phyloP scores from a whole-genome alignment of 2,113 vertebrate species.

The Setophaga coronata region DNA sequence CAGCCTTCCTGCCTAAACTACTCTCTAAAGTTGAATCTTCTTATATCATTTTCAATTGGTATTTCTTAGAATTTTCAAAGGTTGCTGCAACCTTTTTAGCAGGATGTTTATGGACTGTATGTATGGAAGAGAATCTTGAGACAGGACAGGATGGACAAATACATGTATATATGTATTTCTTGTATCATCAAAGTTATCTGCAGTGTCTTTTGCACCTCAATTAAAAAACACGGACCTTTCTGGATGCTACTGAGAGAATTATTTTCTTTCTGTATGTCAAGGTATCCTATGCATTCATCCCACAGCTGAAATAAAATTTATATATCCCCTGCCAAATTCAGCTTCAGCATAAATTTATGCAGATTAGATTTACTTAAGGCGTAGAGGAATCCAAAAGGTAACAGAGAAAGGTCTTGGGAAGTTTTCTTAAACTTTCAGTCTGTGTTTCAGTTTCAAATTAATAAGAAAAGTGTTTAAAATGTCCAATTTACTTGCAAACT shows the following conservation, averaged over 20 bases:
- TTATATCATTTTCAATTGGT: background rate
- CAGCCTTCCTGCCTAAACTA: background rate
- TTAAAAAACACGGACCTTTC: background rate
- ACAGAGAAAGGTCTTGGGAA: background rate
- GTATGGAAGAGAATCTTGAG: background rate
- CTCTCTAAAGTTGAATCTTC: background rate
- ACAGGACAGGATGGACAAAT: background rate
- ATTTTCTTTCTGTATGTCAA: background rate
- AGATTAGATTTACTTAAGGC: background rate
- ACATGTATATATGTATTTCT: background rate
- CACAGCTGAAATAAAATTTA: background rate
- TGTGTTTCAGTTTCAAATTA: background rate
- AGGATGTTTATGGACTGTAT: background rate
- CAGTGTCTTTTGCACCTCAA: background rate
- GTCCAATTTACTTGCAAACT: background rate
- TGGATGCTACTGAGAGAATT: background rate
- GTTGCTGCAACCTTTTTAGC: background rate
- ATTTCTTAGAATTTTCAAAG: background rate
- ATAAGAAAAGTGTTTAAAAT: background rate
- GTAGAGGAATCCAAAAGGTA: background rate
- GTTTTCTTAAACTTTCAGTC: background rate
- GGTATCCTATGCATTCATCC: background rate
- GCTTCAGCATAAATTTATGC: background rate
- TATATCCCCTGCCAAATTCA: background rate
- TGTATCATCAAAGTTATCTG: background rate